A percentile compares a stretch with the other conserved stretches of the same genome.
Conservation (phyloP, 2,888 invertebrate genomes). For the Cheilosia vernalis region DNA sequence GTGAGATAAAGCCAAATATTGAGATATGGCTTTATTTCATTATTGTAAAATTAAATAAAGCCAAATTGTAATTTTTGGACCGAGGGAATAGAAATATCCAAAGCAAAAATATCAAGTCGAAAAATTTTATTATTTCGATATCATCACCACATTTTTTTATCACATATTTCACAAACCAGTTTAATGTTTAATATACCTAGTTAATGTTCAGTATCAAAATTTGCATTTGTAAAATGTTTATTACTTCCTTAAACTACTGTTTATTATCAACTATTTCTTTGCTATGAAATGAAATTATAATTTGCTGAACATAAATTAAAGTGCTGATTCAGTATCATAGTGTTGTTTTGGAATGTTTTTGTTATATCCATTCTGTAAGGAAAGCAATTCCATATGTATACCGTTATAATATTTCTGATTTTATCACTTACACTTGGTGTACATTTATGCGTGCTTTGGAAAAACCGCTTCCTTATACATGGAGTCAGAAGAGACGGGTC, state of each 20-base stretch:
- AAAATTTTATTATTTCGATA: too few species aligned
- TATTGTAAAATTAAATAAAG: too few species aligned
- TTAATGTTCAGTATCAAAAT: neutral
- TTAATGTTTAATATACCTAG: neutral
- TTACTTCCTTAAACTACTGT: neutral
- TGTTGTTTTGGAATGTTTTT: conserved; percentile 77
- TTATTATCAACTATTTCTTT: neutral
- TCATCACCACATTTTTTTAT: too few species aligned
- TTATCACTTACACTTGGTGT: conserved; percentile 75
- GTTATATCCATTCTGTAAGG: conserved; percentile 77
- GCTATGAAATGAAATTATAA: neutral
- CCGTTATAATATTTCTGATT: neutral
- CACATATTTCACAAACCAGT: too few species aligned
- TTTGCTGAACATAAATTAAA: conserved; percentile 16
- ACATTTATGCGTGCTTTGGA: conserved; percentile 63
- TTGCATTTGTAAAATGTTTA: neutral
- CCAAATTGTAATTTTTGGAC: too few species aligned
- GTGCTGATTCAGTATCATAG: conserved; percentile 45
- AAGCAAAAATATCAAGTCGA: too few species aligned
- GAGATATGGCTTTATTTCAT: too few species aligned
- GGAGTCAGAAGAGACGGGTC: conserved; percentile 88
- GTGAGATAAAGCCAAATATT: too few species aligned
- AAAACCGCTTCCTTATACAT: conserved; percentile 79
- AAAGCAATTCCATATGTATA: neutral
- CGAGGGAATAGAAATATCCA: too few species aligned